Evolutionary conservation across 1,140 invertebrate genomes (phyloP).

Genomic region (Nasonia vitripennis): DNA sequence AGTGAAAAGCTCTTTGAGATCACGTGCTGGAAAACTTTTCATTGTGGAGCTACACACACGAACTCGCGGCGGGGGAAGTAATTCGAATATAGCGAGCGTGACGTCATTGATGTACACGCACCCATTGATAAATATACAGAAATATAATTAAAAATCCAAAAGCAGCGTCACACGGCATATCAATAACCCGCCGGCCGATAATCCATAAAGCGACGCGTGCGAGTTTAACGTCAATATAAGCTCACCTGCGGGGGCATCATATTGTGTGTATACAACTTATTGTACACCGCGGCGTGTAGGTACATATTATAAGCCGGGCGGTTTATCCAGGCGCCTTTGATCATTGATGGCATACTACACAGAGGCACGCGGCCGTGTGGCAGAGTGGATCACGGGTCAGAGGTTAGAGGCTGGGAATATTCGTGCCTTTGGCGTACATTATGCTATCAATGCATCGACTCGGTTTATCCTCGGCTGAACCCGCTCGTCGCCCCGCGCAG

Average conservation of each 20-base stretch:
- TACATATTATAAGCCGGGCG: not conserved
- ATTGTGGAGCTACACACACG: not conserved
- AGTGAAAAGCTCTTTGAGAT: not conserved
- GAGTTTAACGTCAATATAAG: not conserved
- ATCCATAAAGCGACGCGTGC: not conserved
- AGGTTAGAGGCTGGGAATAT: not conserved
- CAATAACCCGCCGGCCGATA: not conserved
- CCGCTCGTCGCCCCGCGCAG: too few species aligned
- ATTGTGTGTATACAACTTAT: not conserved
- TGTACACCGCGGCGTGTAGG: not conserved
- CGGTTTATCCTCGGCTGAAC: not conserved
- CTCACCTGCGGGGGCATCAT: too few species aligned
- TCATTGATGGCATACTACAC: not conserved
- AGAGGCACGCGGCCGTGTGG: not conserved
- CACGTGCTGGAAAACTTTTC: not conserved
- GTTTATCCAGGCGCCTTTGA: not conserved
- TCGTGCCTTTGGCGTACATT: constrained; percentile 5
- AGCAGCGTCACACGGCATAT: too few species aligned
- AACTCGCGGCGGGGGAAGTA: not conserved
- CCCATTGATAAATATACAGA: too few species aligned
- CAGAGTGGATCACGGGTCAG: not conserved
- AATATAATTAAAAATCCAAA: too few species aligned
- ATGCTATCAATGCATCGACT: constrained; percentile 12
- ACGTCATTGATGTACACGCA: too few species aligned
- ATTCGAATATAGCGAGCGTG: too few species aligned